Conservation (phyloP, 2,888 invertebrate genomes). For the Quadroppia sp. region DNA sequence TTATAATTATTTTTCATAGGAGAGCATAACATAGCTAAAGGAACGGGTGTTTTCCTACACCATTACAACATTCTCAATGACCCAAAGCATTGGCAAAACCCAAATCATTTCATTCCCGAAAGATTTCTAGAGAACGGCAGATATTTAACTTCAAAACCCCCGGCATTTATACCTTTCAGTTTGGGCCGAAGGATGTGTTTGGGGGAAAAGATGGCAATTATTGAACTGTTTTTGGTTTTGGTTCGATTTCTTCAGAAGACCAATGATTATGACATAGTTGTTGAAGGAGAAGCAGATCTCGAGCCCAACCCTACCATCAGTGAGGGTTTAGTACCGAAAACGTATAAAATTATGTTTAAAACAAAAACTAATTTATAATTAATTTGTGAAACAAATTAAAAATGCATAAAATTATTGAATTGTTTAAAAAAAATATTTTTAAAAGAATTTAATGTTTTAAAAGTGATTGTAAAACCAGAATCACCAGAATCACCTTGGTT, state of each 20-base stretch:
- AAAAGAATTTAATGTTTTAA: no score
- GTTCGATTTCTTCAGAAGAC: conserved; percentile 16
- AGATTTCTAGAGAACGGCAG: conserved; percentile 3
- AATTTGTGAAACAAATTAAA: no score
- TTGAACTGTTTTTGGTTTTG: neutral
- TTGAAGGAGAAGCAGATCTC: neutral
- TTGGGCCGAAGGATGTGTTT: conserved; percentile 18
- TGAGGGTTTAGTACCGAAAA: no score
- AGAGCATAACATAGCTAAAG: neutral
- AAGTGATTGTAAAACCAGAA: no score
- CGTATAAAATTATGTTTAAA: no score
- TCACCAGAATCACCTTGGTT: no score
- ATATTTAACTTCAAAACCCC: neutral
- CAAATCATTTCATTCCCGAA: neutral
- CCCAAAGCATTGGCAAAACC: conserved; percentile 8
- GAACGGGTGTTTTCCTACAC: neutral
- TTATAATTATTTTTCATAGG: neutral
- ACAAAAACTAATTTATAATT: no score
- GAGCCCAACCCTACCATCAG: no score
- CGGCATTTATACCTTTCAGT: conserved; percentile 7
- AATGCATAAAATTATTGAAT: no score
- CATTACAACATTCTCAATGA: neutral
- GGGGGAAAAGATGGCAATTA: conserved; percentile 21
- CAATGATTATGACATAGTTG: neutral
- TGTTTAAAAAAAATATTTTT: no score